These are phyloP conservation scores for Cremastinae sp. DNA, from an alignment of 2,888 invertebrate genomes.

Conservation along the genomic window DNA sequence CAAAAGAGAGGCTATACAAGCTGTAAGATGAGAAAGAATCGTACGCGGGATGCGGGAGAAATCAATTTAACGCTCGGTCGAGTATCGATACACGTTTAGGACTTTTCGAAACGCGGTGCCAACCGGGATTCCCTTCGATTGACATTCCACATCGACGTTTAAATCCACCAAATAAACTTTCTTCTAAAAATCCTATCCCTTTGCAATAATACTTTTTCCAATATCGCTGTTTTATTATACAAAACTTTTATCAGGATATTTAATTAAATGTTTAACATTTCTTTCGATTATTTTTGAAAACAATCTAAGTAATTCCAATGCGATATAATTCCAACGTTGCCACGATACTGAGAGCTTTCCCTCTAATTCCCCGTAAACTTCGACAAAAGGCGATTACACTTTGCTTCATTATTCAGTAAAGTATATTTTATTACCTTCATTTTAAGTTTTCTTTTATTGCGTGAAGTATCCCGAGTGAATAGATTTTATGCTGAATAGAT, in stretches of 20 bases:
- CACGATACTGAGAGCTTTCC: slow-evolving; percentile 7
- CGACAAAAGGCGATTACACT: no score
- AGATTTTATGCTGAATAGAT: no score
- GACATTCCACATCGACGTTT: slow-evolving; percentile 44
- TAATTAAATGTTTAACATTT: slow-evolving; percentile 9
- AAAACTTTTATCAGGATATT: no score
- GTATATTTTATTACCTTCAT: not conserved
- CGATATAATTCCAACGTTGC: slow-evolving; percentile 27
- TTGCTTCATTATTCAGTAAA: not conserved
- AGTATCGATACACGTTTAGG: slow-evolving; percentile 62
- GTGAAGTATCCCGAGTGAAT: no score
- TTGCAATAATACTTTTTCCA: no score
- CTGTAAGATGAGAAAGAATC: slow-evolving; percentile 47
- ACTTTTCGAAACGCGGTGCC: slow-evolving; percentile 14
- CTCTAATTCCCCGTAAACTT: slow-evolving; percentile 41
- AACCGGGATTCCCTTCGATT: slow-evolving; percentile 21
- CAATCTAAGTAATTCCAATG: slow-evolving; percentile 39
- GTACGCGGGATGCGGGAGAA: slow-evolving; percentile 65
- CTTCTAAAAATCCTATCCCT: no score
- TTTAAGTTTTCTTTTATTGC: not conserved
- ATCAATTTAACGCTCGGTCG: slow-evolving; percentile 75
- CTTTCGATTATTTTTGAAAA: slow-evolving; percentile 4
- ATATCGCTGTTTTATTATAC: no score
- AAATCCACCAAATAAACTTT: not conserved
- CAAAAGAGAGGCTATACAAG: slow-evolving; percentile 23